phyloP scores from a whole-genome alignment of 1,140 invertebrate species.

The Solen grandis region DNA sequence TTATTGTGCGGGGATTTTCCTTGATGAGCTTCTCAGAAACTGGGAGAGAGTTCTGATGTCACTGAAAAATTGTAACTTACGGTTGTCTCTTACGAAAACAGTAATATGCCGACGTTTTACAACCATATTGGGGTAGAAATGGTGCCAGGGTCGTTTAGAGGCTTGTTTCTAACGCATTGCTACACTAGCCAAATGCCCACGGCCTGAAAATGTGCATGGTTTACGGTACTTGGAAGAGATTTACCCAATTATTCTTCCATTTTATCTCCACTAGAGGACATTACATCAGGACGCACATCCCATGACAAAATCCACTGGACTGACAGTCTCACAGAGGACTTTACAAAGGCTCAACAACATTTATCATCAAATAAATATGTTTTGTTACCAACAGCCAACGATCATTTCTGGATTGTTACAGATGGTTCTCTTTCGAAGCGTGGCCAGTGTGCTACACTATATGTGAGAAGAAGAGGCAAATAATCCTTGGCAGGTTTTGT shows the following conservation, averaged over 20 bases:
- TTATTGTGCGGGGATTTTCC: constrained; percentile 34
- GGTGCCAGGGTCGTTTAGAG: constrained; percentile 23
- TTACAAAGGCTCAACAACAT: constrained; percentile 10
- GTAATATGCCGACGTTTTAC: constrained; percentile 30
- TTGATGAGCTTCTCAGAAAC: constrained; percentile 36
- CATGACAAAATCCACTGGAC: constrained; percentile 46
- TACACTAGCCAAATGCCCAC: constrained; percentile 15
- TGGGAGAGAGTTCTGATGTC: constrained; percentile 23
- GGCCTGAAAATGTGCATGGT: constrained; percentile 42
- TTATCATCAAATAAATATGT: constrained; percentile 16
- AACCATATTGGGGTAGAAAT: constrained; percentile 56
- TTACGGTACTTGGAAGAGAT: constrained; percentile 42
- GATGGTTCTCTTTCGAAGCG: constrained; percentile 40
- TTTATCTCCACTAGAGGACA: constrained; percentile 9
- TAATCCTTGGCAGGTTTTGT: constrained; percentile 49
- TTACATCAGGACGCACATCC: constrained; percentile 11
- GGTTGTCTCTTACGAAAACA: constrained; percentile 32
- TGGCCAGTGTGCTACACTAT: constrained; percentile 45
- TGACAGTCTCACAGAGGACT: constrained; percentile 6
- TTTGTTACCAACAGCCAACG: constrained; percentile 13
- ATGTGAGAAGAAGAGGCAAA: constrained; percentile 36
- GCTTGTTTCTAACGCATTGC: constrained; percentile 48
- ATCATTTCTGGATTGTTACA: constrained; percentile 60
- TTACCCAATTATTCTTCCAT: constrained; percentile 6
- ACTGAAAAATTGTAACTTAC: constrained; percentile 28